Percentiles rank a stretch among this genome's conserved stretches.
These are phyloP conservation scores for Parthenolecanium corni DNA, from an alignment of 2,888 invertebrate species.

Conservation along the genomic window DNA sequence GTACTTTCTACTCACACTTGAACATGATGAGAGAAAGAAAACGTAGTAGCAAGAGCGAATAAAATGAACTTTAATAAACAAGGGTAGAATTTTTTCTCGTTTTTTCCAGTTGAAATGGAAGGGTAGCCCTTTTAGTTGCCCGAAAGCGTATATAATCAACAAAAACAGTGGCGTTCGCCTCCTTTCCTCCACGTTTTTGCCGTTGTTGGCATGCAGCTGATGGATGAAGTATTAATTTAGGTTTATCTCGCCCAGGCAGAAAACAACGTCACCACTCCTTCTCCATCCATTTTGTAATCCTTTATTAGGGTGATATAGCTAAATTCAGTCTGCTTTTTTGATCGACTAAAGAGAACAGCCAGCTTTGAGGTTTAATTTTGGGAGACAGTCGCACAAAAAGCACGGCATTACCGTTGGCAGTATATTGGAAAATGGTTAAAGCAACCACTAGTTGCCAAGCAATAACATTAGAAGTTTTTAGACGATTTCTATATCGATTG, in stretches of 20 bases:
- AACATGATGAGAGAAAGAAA: too few relatives aligned
- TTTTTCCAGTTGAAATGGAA: too few relatives aligned
- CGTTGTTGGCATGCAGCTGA: slow-evolving; percentile 4
- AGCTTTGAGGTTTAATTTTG: slow-evolving; percentile 8
- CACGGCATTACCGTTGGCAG: slow-evolving; percentile 5
- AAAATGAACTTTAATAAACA: slow-evolving; percentile 19
- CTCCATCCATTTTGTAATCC: too few relatives aligned
- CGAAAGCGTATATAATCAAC: slow-evolving; percentile 1
- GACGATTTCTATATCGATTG: too few relatives aligned
- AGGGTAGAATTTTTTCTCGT: too few relatives aligned
- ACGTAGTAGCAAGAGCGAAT: slow-evolving; percentile 1
- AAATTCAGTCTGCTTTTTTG: neutral
- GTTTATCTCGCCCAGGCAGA: slow-evolving; percentile 9
- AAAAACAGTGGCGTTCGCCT: neutral
- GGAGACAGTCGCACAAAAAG: neutral
- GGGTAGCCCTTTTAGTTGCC: too few relatives aligned
- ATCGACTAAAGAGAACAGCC: neutral
- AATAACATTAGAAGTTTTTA: neutral
- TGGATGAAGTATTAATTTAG: slow-evolving; percentile 24
- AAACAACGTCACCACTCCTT: neutral
- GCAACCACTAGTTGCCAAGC: slow-evolving; percentile 18
- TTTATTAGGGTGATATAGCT: too few relatives aligned
- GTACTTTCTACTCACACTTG: neutral
- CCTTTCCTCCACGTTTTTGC: neutral
- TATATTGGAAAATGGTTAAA: slow-evolving; percentile 1